These are phyloP conservation scores for Nothoprocta perdicaria DNA, from an alignment of 2,113 vertebrate species.

Conservation along the genomic window DNA sequence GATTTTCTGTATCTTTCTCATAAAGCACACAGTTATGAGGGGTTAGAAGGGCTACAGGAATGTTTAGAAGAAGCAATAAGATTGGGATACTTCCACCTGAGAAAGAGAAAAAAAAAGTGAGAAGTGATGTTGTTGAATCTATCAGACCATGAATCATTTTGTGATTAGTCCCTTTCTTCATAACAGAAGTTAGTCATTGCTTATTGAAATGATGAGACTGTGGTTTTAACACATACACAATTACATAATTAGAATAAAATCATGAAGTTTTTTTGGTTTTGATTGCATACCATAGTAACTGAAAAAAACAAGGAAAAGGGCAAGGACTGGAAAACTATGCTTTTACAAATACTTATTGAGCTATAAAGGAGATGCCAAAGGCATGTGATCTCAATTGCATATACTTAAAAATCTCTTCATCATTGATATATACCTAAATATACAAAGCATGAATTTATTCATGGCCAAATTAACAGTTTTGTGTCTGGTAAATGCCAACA, in stretches of 20 bases:
- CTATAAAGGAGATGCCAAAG: background rate
- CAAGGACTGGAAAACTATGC: background rate
- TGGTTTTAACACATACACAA: background rate
- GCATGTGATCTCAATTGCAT: background rate
- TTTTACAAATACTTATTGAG: background rate
- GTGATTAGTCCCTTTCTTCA: background rate
- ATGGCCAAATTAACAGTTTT: background rate
- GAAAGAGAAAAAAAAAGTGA: background rate
- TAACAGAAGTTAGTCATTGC: background rate
- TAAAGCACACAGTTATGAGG: background rate
- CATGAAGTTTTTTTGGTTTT: background rate
- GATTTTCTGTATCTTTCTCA: background rate
- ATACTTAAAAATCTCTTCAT: background rate
- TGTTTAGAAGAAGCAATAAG: background rate
- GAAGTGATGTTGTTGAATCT: background rate
- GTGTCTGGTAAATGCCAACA: background rate
- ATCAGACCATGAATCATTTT: background rate
- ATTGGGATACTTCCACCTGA: background rate
- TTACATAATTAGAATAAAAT: background rate
- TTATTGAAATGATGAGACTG: background rate
- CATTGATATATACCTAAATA: background rate
- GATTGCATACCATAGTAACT: background rate
- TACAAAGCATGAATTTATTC: background rate
- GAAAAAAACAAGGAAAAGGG: background rate
- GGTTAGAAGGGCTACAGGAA: background rate